Conservation (phyloP, 1,140 invertebrate genomes). For the Drosophila watanabei region DNA sequence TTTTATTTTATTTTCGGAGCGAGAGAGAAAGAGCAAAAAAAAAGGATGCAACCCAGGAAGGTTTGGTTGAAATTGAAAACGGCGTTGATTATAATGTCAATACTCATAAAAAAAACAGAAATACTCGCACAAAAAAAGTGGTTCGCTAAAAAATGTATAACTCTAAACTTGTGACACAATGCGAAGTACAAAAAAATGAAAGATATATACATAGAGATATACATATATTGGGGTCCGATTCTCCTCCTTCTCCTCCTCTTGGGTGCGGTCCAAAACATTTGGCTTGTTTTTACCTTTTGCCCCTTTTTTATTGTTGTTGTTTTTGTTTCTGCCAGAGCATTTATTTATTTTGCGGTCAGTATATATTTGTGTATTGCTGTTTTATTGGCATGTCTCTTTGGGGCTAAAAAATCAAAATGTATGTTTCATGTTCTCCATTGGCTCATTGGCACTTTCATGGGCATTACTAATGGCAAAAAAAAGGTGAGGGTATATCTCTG, state of each 20-base stretch:
- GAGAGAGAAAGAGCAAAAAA: background rate
- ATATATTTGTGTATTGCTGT: conserved; percentile 32
- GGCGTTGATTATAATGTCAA: conserved; percentile 83
- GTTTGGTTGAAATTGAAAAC: conserved; percentile 79
- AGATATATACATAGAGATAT: background rate
- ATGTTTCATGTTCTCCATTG: conserved; percentile 75
- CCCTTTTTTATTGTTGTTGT: conserved; percentile 28
- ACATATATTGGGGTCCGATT: conserved; percentile 16
- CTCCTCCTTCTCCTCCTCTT: conserved; percentile 22
- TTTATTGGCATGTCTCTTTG: conserved; percentile 38
- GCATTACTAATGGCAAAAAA: conserved; percentile 65
- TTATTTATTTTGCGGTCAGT: conserved; percentile 60
- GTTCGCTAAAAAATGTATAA: conserved; percentile 36
- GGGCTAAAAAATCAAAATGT: conserved; percentile 69
- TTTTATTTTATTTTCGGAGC: conserved; percentile 23
- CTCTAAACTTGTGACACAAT: conserved; percentile 43
- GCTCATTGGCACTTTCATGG: conserved; percentile 76
- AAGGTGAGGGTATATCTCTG: conserved; percentile 20
- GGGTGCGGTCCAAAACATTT: conserved; percentile 76
- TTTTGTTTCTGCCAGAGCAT: conserved; percentile 3
- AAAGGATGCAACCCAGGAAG: conserved; percentile 48
- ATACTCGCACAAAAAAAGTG: conserved; percentile 17
- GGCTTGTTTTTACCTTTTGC: conserved; percentile 50
- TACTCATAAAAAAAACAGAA: conserved; percentile 73
- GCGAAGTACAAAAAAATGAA: conserved; percentile 12